Evolutionary conservation across 2,888 invertebrate species (phyloP), one percentile per base, ranked within the genome.

Genomic region (Drosophila neotestacea): DNA sequence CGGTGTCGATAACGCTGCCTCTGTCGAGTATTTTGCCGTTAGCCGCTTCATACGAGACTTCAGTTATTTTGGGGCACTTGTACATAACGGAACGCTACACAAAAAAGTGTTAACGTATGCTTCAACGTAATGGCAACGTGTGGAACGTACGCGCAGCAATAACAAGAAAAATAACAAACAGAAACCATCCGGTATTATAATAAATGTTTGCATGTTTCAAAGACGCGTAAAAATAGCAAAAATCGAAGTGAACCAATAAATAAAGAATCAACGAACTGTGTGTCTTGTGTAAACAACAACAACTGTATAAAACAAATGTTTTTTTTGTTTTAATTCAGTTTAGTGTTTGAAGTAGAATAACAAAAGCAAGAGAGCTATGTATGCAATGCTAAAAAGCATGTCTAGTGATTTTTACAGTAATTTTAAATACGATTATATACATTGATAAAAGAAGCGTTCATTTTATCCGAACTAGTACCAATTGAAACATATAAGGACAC

Each of bases 211-310:
- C 47, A 34, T 63, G 52, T 72, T 62, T 63, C 58, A 62, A 59
- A 47, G 51, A 42, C 58, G 68, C 34, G 68, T 73, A 75, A 73
- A 75, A 78, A 78, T 75, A 75, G 63, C 55, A 66, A 68, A 73
- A 75, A 75, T 75, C 75, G 78, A 75, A 78, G 74, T 64, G 52
- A 75, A 52, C 60, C 56, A 67, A 75, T 75, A 76, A 70, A 76
- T 55, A 61, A 64, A 50, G 48, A 64, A 59, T 6, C 41, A 76
- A 52, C 64, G 59, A 77, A 48, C 62, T 58, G 48, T 44, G 48
- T 44, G 9, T 41, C 4, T 22, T 16, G 27, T 55, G 39, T 36
- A 22, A 32, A 54, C 5, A 38, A 38, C 28, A 32, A 54, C 27
- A 47, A 10, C 7, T 42, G 50, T 38, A 30, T 22, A 22, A 22